Base-by-base conservation (phyloP, 2,113 vertebrate genomes). In the Oryzias woworae region DNA sequence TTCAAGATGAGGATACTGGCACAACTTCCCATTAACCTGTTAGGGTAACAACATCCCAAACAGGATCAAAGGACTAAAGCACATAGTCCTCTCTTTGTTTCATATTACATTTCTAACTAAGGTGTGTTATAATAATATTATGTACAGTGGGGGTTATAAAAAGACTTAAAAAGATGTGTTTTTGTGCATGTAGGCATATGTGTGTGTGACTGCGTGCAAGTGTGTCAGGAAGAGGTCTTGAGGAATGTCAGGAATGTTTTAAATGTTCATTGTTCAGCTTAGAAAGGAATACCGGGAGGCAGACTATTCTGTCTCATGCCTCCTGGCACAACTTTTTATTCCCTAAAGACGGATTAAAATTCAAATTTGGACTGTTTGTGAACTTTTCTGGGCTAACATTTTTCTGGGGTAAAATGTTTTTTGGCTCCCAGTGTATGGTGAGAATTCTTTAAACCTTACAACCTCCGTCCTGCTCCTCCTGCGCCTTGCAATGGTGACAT, bases 221-320 rank as follows among this genome's bases (percentile, higher is more conserved):
- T 47, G 59, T 51, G 69, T 61, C 77, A 76, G 78, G 71, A 81
- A 80, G 83, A 83, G 68, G 82, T 77, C 75, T 83, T 68, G 51
- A 83, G 74, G 85, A 84, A 90, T 88, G 62, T 2, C 17, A 70
- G 51, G 87, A 88, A 90, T 90, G 88, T 67, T 71, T 58, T 49
- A 85, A 88, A 90, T 90, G 88, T 67, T 71, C 56, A 86, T 90
- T 90, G 87, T 88, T 88, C 67, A 48, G 23, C 58, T 62, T 60
- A 58, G 70, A 73, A 60, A 64, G 66, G 26, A 71, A 51, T 69
- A 83, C 73, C 77, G 77, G 75, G 77, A 79, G 76, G 72, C 75
- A 86, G 71, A 68, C 74, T 71, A 86, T 90, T 90, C 81, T 87
- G 78, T 74, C 86, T 82, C 76, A 67, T 58, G 63, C 55, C 71